Evolutionary conservation across 2,797 vertebrate species (phyloP), one percentile per base, ranked within the genome.

Genomic region (Enteromius fasciolatus): DNA sequence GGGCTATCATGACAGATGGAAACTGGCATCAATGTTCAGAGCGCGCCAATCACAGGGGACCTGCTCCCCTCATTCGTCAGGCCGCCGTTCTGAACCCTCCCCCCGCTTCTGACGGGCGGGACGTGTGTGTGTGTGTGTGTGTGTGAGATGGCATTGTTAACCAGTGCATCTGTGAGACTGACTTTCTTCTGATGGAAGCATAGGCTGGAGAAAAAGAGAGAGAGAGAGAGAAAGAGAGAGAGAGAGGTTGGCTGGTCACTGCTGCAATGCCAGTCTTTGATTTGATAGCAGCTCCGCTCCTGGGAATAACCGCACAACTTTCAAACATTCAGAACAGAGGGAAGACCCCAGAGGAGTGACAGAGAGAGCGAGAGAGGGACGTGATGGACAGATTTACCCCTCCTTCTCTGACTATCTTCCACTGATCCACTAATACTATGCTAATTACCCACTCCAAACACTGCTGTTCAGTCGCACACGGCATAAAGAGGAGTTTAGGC

Each of bases 1-100:
- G 97, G 85, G 97, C 97, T 98, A 98, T 99, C 97, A 98, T 99
- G 98, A 99, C 98, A 99, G 98, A 99, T 99, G 98, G 98, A 99
- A 98, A 97, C 98, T 98, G 98, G 98, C 97, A 98, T 97, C 96
- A 96, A 98, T 98, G 97, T 97, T 99, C 97, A 97, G 97, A 97
- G 98, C 97, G 96, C 95, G 96, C 97, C 97, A 94, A 97, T 98
- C 98, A 96, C 98, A 96, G 95, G 98, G 98, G 98, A 99, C 97
- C 95, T 99, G 97, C 96, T 97, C 98, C 97, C 97, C 98, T 97
- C 98, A 98, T 97, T 99, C 97, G 97, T 96, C 93, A 96, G 97
- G 97, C 97, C 97, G 95, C 95, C 94, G 96, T 97, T 96, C 95
- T 92, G 92, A 97, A 97, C 97, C 97, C 97, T 96, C 94, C 94